These are phyloP conservation scores for Stegostoma tigrinum DNA, from an alignment of 2,113 vertebrate genomes.

Conservation along the genomic window DNA sequence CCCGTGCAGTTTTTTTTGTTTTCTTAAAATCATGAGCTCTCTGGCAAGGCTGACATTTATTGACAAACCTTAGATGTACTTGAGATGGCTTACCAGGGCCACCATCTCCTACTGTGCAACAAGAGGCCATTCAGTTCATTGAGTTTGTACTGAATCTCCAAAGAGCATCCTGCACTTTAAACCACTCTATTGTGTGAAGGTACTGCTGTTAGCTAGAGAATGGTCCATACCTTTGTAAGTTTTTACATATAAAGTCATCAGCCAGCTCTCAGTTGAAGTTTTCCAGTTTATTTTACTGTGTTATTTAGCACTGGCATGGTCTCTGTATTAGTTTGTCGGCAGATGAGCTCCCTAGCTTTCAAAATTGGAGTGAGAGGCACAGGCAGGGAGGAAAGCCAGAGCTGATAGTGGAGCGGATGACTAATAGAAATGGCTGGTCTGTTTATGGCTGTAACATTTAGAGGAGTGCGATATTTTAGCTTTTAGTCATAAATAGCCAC, in stretches of 20 bases:
- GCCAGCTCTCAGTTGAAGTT: not conserved
- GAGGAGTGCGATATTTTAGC: not conserved
- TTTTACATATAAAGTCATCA: not conserved
- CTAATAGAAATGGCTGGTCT: not conserved
- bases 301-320: not conserved
- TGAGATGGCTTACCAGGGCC: not conserved
- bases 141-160: too few relatives aligned
- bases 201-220: not conserved
- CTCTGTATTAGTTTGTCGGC: not conserved
- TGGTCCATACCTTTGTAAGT: not conserved
- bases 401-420: not conserved
- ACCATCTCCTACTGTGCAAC: too few relatives aligned
- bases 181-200: not conserved
- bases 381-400: not conserved
- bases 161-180: too few relatives aligned
- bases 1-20: not conserved
- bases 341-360: not conserved
- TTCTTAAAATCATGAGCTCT: too few relatives aligned
- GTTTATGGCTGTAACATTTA: not conserved
- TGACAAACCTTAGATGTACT: not conserved
- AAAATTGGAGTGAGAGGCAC: not conserved
- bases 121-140: too few relatives aligned
- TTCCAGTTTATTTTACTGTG: not conserved
- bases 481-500: not conserved
- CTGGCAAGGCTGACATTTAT: not conserved